Evolutionary conservation across 2,797 vertebrate species (phyloP).

Genomic region (Hipposideros larvatus): DNA sequence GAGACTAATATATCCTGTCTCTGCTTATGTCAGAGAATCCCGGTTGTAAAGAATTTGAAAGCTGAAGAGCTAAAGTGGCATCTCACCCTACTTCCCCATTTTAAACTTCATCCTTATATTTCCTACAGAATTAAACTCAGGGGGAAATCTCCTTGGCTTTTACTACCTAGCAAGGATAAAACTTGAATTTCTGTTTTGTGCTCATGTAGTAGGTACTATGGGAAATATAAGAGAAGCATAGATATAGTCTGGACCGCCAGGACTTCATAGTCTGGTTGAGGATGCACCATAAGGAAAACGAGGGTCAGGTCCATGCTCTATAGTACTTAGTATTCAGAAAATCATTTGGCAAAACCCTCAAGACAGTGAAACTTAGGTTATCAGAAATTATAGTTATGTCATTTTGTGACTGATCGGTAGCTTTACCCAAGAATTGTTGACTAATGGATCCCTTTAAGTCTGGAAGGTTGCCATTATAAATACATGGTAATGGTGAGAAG

Average conservation of each 20-base stretch:
- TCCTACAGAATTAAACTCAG: constrained; percentile 39
- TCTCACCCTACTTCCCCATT: not conserved
- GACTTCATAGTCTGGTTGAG: not conserved
- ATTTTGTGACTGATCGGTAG: constrained; percentile 36
- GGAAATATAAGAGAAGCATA: not conserved
- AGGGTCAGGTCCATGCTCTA: not conserved
- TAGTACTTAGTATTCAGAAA: not conserved
- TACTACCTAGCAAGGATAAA: constrained; percentile 7
- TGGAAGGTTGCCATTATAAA: not conserved
- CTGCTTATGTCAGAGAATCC: not conserved
- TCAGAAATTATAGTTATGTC: constrained; percentile 25
- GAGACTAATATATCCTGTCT: not conserved
- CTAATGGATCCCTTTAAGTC: not conserved
- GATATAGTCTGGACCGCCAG: not conserved
- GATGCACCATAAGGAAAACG: not conserved
- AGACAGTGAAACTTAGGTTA: not conserved
- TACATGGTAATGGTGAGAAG: not conserved
- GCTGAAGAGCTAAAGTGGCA: not conserved
- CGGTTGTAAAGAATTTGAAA: constrained; percentile 42
- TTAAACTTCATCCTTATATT: constrained; percentile 28
- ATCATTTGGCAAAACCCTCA: constrained; percentile 10
- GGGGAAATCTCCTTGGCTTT: constrained; percentile 40
- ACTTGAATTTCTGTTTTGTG: not conserved
- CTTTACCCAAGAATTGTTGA: constrained; percentile 34
- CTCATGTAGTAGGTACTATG: not conserved